phyloP scores from a whole-genome alignment of 2,797 vertebrate species.

The Alca torda region DNA sequence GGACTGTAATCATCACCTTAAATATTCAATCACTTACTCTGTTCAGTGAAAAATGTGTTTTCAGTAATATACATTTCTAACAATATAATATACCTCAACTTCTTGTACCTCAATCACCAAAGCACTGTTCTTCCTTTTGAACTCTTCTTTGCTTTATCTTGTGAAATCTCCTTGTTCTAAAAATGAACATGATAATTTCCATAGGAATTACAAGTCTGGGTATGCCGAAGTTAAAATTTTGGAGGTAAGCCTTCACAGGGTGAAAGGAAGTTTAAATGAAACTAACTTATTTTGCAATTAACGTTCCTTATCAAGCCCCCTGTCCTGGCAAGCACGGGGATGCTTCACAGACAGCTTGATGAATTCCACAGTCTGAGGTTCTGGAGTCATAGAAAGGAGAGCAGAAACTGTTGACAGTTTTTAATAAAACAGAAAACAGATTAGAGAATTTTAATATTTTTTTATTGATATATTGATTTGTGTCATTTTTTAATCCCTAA shows the following conservation, averaged over 20 bases:
- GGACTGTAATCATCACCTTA: background rate
- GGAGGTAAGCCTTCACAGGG: background rate
- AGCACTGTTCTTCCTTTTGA: background rate
- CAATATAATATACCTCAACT: background rate
- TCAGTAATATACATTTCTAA: background rate
- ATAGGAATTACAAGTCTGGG: background rate
- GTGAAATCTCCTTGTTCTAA: background rate
- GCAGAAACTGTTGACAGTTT: background rate
- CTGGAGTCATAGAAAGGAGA: background rate
- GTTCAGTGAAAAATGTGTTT: background rate
- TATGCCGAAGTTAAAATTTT: background rate
- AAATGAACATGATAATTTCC: background rate
- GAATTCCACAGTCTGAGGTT: background rate
- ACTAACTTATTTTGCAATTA: background rate
- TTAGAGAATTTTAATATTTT: background rate
- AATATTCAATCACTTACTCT: background rate
- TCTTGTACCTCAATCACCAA: background rate
- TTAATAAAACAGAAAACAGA: background rate
- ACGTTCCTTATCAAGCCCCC: background rate
- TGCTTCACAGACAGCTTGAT: background rate
- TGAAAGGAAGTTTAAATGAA: background rate
- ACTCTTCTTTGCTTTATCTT: background rate
- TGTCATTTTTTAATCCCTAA: background rate
- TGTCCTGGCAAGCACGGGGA: background rate
- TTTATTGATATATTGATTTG: background rate